Evolutionary conservation across 2,888 invertebrate species (phyloP).

Genomic region (Cephus spinipes): DNA sequence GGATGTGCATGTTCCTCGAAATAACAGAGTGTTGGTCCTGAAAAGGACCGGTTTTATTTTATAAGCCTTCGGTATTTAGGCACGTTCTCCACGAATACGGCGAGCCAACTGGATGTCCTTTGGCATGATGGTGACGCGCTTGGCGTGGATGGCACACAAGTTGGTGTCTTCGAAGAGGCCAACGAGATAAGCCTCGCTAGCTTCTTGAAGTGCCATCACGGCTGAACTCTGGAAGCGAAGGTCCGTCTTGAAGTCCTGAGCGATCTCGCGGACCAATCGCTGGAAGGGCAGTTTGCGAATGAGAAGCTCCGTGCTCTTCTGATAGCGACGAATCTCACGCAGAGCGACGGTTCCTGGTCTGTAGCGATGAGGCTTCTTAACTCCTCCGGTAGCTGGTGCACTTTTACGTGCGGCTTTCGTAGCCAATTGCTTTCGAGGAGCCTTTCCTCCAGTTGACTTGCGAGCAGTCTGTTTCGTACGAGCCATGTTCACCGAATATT

Average conservation of each 20-base stretch:
- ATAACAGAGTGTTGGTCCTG: no score
- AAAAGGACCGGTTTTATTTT: no score
- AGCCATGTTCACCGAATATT: slow-evolving; percentile 69
- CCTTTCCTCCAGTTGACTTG: slow-evolving; percentile 76
- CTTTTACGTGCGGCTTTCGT: slow-evolving; percentile 78
- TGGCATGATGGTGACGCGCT: slow-evolving; percentile 74
- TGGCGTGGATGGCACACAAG: slow-evolving; percentile 80
- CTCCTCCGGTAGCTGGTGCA: slow-evolving; percentile 79
- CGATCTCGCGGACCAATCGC: no score
- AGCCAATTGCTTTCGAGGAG: slow-evolving; percentile 73
- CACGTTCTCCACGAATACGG: no score
- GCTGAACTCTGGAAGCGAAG: no score
- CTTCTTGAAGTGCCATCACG: slow-evolving; percentile 51
- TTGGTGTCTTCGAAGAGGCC: slow-evolving; percentile 81
- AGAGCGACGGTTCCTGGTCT: no score
- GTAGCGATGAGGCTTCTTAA: slow-evolving; percentile 43
- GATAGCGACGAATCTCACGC: no score
- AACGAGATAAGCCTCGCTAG: slow-evolving; percentile 72
- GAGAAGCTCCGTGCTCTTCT: no score
- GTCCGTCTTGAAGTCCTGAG: no score
- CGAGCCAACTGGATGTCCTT: slow-evolving; percentile 71
- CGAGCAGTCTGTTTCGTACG: slow-evolving; percentile 82
- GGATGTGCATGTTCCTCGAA: no score
- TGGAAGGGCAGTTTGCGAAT: no score
- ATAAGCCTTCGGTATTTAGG: no score